Evolutionary conservation across 2,113 vertebrate genomes (phyloP), one percentile per base, ranked within the genome.

Genomic region (Clarias batrachus): DNA sequence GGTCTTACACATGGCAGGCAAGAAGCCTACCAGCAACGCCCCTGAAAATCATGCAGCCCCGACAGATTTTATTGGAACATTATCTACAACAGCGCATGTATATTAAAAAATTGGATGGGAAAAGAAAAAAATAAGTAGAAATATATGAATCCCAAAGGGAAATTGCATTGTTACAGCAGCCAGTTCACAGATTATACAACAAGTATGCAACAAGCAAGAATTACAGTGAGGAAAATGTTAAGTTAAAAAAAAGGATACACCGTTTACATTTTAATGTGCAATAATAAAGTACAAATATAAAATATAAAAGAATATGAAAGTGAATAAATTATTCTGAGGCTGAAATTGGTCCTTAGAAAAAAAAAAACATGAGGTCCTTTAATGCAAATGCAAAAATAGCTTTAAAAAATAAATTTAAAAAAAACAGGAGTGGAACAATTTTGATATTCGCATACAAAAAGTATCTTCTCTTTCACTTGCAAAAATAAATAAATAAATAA

Each of bases 311-410:
- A 48, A 48, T 48, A 77, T 48, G 17, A 27, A 68, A 27, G 10
- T 9, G 52, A 79, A 80, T 37, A 85, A 68, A 80, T 57, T 30
- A 54, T 77, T 85, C 59, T 78, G n/a, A 57, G 74, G 62, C 52
- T 79, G 48, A 85, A 66, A 57, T 79, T 2, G 14, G 48, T 54
- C 19, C 13, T 85, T 52, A 78, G 30, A 37, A 37, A 85, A 73
- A 79, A 78, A 65, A 66, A 79, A 85, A 85, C 48, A 66, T 33
- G 41, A 19, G 71, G 21, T 23, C 25, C 71, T 76, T 63, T 65
- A 78, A 65, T 54, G 60, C 65, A 27, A 66, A 62, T 10, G 41
- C 52, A 52, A 30, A 54, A 54, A 56, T 57, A 48, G 48, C 16
- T 41, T 59, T 59, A 78, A 66, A 52, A 27, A n/a, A 78, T 57